A percentile compares a stretch with the other conserved stretches of the same genome.
phyloP scores from a whole-genome alignment of 2,113 vertebrate genomes.

The Platanista minor region DNA sequence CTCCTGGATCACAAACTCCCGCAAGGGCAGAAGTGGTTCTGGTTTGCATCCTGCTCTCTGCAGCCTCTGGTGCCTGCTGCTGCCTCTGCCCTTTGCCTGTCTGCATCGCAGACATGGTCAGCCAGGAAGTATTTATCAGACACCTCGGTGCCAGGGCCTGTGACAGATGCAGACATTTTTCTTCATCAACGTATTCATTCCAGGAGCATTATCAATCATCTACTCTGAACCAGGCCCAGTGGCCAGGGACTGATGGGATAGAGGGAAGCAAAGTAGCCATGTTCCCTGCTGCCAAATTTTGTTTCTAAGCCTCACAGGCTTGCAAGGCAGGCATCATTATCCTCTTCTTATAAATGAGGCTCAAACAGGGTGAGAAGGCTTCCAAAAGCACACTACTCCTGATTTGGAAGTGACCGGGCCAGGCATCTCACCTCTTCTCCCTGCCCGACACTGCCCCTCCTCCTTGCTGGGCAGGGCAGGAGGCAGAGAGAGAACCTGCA shows the following conservation, averaged over 20 bases:
- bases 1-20: background rate
- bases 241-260: background rate
- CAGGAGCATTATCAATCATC: background rate
- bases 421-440: background rate
- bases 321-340: background rate
- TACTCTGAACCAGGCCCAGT: background rate
- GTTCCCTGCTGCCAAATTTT: background rate
- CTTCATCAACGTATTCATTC: background rate
- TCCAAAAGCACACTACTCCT: background rate
- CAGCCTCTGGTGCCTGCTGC: fast-evolving
- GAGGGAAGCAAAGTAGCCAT: background rate
- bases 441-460: background rate
- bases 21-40: background rate
- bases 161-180: background rate
- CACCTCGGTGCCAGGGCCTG: background rate
- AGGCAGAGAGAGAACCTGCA: background rate
- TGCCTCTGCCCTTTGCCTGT: background rate
- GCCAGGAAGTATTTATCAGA: background rate
- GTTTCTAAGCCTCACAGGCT: background rate
- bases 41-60: background rate
- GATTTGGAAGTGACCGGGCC: background rate
- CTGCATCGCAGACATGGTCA: background rate
- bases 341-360: background rate
- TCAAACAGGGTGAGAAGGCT: background rate
- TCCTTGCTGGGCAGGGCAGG: background rate